Base-by-base conservation (phyloP, 1,140 invertebrate genomes). In the Hycleus cichorii region DNA sequence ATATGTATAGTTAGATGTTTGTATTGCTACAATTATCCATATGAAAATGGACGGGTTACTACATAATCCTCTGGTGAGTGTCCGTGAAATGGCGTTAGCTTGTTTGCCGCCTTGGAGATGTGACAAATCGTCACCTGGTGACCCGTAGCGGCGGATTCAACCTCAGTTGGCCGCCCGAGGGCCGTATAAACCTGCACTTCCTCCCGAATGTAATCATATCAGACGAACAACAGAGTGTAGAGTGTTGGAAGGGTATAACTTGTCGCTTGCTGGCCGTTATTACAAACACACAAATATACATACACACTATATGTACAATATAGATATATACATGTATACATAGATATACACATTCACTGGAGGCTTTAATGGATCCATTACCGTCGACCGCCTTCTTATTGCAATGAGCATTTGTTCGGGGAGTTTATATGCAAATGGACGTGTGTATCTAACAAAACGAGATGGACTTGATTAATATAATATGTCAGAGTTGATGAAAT, bases 121-220 rank as follows among this genome's bases (percentile, higher is more conserved):
- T 70, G 67, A 70, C 69, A 70, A 70, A 70, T 70, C 63, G 67
- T 68, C 69, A 69, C 69, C 69, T 68, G 69, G 69, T 69, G 69
- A 68, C 69, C 69, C 64, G 63, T 69, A 59, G 57, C 62, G 59
- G 27, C 59, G 65, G 52, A 61, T 63, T 59, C 64, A 60, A 67
- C 60, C 64, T 63, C 63, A 55, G 64, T 59, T 44, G 53, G 58
- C 49, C 63, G 63, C 64, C 47, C 45, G 67, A 65, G 65, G 52
- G 59, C 60, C 57, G 62, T 69, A 67, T 69, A 69, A 67, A 64
- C 65, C 57, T 60, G 58, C 61, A 62, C 60, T 9, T 39, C 39
- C 59, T 63, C 62, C 58, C 59, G 56, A 60, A 67, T 60, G 62
- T 67, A 64, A 67, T 67, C 63, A 64, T 67, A 67, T 65, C 63